phyloP scores from a whole-genome alignment of 2,797 vertebrate species.

The Rousettus madagascariensis region DNA sequence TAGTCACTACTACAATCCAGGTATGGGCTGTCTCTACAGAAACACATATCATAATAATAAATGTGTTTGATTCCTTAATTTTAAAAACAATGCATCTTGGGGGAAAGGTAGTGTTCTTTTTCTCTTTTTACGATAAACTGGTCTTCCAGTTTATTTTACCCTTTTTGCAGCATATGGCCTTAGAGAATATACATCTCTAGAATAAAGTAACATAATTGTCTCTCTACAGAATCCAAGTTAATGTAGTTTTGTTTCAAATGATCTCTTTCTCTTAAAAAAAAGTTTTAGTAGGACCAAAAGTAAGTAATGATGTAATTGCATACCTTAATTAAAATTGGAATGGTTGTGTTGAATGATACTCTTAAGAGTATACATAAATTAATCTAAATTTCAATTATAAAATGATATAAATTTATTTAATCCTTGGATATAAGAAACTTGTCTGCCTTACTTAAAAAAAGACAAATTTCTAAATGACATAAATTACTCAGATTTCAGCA shows the following conservation, averaged over 20 bases:
- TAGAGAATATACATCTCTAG: background rate
- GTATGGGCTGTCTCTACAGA: background rate
- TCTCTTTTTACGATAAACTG: background rate
- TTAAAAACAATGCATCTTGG: background rate
- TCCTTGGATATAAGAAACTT: background rate
- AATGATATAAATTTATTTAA: background rate
- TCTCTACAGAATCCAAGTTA: background rate
- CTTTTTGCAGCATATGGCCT: background rate
- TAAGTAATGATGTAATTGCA: background rate
- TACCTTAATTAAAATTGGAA: background rate
- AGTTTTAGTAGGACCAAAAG: background rate
- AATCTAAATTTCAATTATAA: background rate
- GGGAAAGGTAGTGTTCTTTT: fast-evolving
- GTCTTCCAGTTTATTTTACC: background rate
- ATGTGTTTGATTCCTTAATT: background rate
- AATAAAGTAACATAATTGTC: background rate
- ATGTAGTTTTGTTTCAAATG: background rate
- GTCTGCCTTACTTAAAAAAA: background rate
- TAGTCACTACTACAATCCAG: background rate
- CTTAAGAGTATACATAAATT: background rate
- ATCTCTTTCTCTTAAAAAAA: background rate
- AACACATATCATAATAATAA: background rate
- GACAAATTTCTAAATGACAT: background rate
- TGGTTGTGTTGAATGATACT: background rate
- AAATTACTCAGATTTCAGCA: background rate